Base-by-base conservation (phyloP, 2,797 vertebrate species). In the Trachops cirrhosus region DNA sequence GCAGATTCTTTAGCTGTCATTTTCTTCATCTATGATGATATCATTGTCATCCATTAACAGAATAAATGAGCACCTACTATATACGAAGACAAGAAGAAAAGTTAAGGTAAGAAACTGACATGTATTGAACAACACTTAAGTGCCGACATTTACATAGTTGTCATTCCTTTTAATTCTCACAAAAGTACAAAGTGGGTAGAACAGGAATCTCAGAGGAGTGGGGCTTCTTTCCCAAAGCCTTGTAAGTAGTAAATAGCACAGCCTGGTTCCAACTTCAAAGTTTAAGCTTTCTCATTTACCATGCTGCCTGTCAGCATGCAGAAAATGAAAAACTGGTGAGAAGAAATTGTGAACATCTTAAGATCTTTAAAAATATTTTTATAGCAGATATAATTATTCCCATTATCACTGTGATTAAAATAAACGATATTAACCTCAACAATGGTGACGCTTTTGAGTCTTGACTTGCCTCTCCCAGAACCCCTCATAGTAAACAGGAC, bases 321-420 rank as follows among this genome's bases (percentile, higher is more conserved):
- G n/a, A 57, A 74, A 87, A 46, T 16, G 22, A 78, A 92, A 91
- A 62, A 24, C 48, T 41, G 9, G 44, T 52, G 22, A 46, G 46
- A 70, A 80, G 50, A 77, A 75, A 19, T 34, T 92, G 19, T 90
- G 37, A 71, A 84, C 22, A 39, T 75, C 11, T 62, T 64, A 86
- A 91, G 59, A 54, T n/a, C 74, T 68, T 83, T 94, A 1, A 50
- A 83, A 95, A 83, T 86, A 78, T 91, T 88, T 91, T 83, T 83
- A 90, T 62, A 54, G 54, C 77, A 91, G 21, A 59, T 26, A 24
- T 78, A 87, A 84, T 88, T 62, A 84, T 37, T 73, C 21, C 52
- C 24, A 77, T 57, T 80, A 67, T 73, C 52, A 52, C 37, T 50
- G 41, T 62, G 39, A 93, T 91, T 78, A 82, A 86, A 94, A 77